These are phyloP conservation scores for Adrianichthys oophorus DNA, from an alignment of 2,797 vertebrate species.

Conservation along the genomic window DNA sequence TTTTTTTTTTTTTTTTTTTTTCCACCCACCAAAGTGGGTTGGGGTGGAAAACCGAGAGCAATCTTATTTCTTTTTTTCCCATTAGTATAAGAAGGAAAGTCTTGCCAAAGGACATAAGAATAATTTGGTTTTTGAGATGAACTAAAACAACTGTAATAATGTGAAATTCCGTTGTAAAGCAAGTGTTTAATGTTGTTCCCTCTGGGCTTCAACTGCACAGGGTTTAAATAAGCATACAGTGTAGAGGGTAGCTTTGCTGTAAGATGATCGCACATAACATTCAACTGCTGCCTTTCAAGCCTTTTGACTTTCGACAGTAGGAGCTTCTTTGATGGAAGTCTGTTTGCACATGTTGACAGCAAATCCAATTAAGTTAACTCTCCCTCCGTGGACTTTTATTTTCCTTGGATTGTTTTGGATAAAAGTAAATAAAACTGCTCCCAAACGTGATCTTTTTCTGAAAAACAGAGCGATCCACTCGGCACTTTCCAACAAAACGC, in stretches of 20 bases:
- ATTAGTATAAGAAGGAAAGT: conserved; percentile 11
- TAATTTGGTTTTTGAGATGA: conserved; percentile 58
- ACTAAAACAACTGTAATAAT: conserved; percentile 59
- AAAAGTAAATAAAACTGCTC: conserved; percentile 34
- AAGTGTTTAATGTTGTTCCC: conserved; percentile 40
- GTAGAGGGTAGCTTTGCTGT: conserved; percentile 41
- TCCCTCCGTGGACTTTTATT: not conserved
- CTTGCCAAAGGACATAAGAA: conserved; percentile 36
- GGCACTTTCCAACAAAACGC: conserved; percentile 40
- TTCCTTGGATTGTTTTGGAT: not conserved
- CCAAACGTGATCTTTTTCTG: conserved; percentile 41
- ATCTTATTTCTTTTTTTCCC: conserved; percentile 7
- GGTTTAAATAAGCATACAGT: conserved; percentile 45
- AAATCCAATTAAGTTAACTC: conserved; percentile 5
- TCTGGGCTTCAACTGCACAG: conserved; percentile 34
- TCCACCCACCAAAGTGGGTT: conserved; percentile 27
- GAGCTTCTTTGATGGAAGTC: conserved; percentile 14
- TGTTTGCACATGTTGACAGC: conserved; percentile 6
- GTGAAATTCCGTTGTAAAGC: conserved; percentile 54
- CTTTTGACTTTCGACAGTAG: conserved; percentile 18
- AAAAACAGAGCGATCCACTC: conserved; percentile 45
- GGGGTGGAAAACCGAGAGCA: conserved; percentile 14
- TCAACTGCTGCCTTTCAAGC: conserved; percentile 29
- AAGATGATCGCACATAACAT: conserved; percentile 45
- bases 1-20: conserved; percentile 23